Percentiles rank a stretch among this genome's conserved stretches.
phyloP scores from a whole-genome alignment of 2,113 vertebrate genomes.

The Orthonyx spaldingii region DNA sequence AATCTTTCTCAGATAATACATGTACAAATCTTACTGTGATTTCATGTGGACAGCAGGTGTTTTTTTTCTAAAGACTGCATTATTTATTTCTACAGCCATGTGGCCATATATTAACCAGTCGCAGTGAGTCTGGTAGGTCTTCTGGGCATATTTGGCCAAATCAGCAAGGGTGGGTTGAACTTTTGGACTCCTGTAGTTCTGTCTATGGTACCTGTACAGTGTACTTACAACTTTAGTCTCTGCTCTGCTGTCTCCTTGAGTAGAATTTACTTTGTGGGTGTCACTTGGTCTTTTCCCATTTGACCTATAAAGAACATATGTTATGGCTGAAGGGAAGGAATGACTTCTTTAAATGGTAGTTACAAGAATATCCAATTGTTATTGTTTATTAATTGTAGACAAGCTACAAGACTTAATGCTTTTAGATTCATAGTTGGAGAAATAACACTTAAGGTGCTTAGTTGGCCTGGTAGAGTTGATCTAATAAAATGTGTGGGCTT shows the following conservation, averaged over 20 bases:
- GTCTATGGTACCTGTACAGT: neutral
- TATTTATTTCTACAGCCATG: neutral
- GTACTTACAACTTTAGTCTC: neutral
- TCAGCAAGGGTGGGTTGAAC: neutral
- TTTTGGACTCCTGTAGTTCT: neutral
- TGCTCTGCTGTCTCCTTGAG: neutral
- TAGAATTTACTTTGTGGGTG: conserved; percentile 23
- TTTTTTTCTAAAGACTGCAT: neutral
- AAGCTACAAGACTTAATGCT: neutral
- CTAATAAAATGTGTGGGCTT: neutral
- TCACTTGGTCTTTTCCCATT: neutral
- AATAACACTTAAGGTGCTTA: neutral
- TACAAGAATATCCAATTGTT: neutral
- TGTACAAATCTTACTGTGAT: neutral
- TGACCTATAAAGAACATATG: neutral
- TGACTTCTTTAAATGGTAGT: neutral
- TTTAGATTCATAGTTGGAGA: neutral
- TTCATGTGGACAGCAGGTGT: neutral
- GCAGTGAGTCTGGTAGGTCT: neutral
- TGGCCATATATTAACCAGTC: neutral
- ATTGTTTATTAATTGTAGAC: neutral
- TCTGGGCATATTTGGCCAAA: neutral
- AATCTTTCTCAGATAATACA: neutral
- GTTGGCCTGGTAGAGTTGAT: neutral
- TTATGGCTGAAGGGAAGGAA: neutral